Evolutionary conservation across 2,888 invertebrate genomes (phyloP).

Genomic region (Coleophora flavipennella): DNA sequence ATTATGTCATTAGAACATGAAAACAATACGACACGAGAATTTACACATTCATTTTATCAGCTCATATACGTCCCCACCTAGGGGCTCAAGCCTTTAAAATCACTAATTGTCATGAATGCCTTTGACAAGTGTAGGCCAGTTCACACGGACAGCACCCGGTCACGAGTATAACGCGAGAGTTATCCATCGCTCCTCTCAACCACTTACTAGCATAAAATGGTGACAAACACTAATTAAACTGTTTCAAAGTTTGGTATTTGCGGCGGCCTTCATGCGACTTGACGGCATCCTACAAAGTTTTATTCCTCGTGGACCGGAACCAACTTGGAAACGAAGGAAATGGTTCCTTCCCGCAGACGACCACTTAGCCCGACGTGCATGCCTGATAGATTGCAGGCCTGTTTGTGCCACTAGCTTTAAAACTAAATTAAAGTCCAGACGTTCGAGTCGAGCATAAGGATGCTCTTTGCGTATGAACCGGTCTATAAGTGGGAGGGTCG

Average conservation of each 20-base stretch:
- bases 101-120: too few relatives aligned
- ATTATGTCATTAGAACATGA: too few relatives aligned
- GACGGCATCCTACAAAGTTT: slow-evolving; percentile 35
- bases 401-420: slow-evolving; percentile 14
- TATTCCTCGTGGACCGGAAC: slow-evolving; percentile 31
- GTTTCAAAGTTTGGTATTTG: slow-evolving; percentile 40
- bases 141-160: too few relatives aligned
- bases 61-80: too few relatives aligned
- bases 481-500: slow-evolving; percentile 22
- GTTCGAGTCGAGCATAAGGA: slow-evolving; percentile 16
- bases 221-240: slow-evolving; percentile 51
- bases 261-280: slow-evolving; percentile 31
- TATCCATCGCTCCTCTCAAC: too few relatives aligned
- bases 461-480: slow-evolving; percentile 27
- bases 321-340: slow-evolving; percentile 33
- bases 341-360: slow-evolving; percentile 17
- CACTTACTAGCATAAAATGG: too few relatives aligned
- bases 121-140: too few relatives aligned
- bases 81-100: too few relatives aligned
- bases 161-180: too few relatives aligned
- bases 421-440: slow-evolving; percentile 21
- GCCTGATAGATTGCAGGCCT: slow-evolving; percentile 22
- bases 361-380: slow-evolving; percentile 23
- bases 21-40: too few relatives aligned
- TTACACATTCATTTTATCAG: too few relatives aligned